A percentile compares a stretch with the other conserved stretches of the same genome.
Evolutionary conservation across 2,888 invertebrate species (phyloP).

Genomic region (Crioceris asparagi): DNA sequence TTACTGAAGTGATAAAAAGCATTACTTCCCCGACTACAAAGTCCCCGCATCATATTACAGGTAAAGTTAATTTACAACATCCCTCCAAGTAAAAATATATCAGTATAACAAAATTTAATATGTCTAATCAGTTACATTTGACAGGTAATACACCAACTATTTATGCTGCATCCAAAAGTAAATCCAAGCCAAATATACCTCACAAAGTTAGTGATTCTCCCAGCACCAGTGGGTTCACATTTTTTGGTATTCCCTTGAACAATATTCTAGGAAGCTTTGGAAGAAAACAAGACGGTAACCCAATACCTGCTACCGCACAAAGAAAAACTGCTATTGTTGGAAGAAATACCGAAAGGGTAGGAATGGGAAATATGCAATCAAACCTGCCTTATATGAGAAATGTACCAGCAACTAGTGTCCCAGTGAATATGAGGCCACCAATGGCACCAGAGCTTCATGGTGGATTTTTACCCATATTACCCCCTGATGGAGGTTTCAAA

Average conservation of each 20-base stretch:
- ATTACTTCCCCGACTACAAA: slow-evolving; percentile 12
- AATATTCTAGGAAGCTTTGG: slow-evolving; percentile 59
- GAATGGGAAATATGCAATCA: slow-evolving; percentile 12
- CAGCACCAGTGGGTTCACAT: slow-evolving; percentile 59
- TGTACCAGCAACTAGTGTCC: neutral
- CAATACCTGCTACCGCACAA: slow-evolving; percentile 22
- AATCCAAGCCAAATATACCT: slow-evolving; percentile 25
- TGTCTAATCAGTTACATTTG: too few relatives aligned
- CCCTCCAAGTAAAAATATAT: too few relatives aligned
- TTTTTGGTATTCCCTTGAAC: slow-evolving; percentile 76
- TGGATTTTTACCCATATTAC: slow-evolving; percentile 66
- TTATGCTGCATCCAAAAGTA: slow-evolving; percentile 42
- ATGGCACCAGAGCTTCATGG: slow-evolving; percentile 59
- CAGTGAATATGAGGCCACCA: slow-evolving; percentile 13
- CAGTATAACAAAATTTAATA: too few relatives aligned
- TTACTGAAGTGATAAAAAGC: too few relatives aligned
- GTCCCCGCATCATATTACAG: slow-evolving; percentile 21
- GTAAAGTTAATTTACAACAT: too few relatives aligned
- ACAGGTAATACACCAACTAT: slow-evolving; percentile 50
- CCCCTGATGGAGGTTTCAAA: slow-evolving; percentile 62
- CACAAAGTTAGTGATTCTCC: slow-evolving; percentile 38
- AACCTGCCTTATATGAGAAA: slow-evolving; percentile 7
- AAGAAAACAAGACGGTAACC: slow-evolving; percentile 29
- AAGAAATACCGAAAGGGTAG: slow-evolving; percentile 13
- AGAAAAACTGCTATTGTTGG: slow-evolving; percentile 33